phyloP scores from a whole-genome alignment of 2,797 vertebrate species.

The Platyrinchus mystaceus region DNA sequence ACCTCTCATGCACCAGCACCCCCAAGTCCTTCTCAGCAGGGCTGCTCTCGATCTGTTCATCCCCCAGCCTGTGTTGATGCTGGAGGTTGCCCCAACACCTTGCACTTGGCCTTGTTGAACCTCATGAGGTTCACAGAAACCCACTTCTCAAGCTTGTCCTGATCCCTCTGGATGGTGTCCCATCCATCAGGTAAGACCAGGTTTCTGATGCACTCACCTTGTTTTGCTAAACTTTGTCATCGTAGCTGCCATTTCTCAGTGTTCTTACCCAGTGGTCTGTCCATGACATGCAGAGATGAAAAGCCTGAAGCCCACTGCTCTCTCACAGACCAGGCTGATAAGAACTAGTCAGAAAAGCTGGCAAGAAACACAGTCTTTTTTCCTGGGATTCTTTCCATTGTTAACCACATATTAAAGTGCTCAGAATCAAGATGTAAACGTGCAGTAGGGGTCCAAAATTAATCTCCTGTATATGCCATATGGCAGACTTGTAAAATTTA shows the following conservation, averaged over 20 bases:
- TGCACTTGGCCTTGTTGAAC: neutral
- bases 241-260: neutral
- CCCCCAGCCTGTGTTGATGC: neutral
- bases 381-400: neutral
- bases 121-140: neutral
- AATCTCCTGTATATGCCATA: constrained; percentile 1
- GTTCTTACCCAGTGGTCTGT: neutral
- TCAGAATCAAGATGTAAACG: constrained; percentile 24
- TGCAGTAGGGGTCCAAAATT: neutral
- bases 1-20: neutral
- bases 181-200: neutral
- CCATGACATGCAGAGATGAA: neutral
- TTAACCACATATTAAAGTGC: neutral
- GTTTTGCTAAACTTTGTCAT: neutral
- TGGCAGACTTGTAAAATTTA: constrained; percentile 17
- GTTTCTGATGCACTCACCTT: neutral
- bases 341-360: neutral
- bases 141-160: neutral
- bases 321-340: neutral
- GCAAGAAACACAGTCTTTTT: neutral
- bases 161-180: neutral
- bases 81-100: neutral
- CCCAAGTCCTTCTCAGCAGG: neutral
- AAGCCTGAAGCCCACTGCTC: neutral
- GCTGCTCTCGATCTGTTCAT: neutral